A percentile compares a stretch with the other conserved stretches of the same genome.
Conservation (phyloP, 2,113 vertebrate species). For the Gopherus flavomarginatus region DNA sequence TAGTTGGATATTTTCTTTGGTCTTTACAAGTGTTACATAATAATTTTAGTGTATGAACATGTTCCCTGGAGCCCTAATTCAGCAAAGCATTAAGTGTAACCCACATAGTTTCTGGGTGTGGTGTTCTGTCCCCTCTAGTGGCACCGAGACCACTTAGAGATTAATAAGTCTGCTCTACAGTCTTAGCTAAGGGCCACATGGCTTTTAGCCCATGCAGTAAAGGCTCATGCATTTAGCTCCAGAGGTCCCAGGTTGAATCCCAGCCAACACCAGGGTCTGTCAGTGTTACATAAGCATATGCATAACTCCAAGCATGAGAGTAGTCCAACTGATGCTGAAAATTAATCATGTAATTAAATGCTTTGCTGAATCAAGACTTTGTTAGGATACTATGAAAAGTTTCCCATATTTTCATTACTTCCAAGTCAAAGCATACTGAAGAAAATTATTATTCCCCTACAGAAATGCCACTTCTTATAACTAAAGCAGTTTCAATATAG, state of each 20-base stretch:
- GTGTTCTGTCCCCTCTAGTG: too few relatives aligned
- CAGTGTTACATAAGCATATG: not conserved
- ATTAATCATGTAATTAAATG: not conserved
- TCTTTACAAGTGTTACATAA: not conserved
- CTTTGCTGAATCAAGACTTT: not conserved
- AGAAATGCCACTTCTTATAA: slow-evolving; percentile 29
- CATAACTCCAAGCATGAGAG: not conserved
- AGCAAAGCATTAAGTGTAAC: not conserved
- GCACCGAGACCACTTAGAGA: too few relatives aligned
- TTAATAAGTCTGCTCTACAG: too few relatives aligned
- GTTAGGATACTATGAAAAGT: not conserved
- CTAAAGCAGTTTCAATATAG: slow-evolving; percentile 27
- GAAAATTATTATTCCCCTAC: slow-evolving; percentile 5
- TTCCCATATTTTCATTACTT: not conserved
- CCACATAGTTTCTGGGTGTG: too few relatives aligned
- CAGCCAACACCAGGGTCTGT: too few relatives aligned
- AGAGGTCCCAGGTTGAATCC: too few relatives aligned
- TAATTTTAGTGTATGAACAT: not conserved
- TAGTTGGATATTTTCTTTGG: not conserved
- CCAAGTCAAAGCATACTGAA: not conserved
- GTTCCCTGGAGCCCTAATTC: not conserved
- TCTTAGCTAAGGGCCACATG: too few relatives aligned
- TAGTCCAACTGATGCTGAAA: not conserved
- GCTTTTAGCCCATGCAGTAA: too few relatives aligned
- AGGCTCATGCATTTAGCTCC: too few relatives aligned